A percentile compares a stretch with the other conserved stretches of the same genome.
Conservation (phyloP, 2,888 invertebrate genomes). For the Tenthredo livida region DNA sequence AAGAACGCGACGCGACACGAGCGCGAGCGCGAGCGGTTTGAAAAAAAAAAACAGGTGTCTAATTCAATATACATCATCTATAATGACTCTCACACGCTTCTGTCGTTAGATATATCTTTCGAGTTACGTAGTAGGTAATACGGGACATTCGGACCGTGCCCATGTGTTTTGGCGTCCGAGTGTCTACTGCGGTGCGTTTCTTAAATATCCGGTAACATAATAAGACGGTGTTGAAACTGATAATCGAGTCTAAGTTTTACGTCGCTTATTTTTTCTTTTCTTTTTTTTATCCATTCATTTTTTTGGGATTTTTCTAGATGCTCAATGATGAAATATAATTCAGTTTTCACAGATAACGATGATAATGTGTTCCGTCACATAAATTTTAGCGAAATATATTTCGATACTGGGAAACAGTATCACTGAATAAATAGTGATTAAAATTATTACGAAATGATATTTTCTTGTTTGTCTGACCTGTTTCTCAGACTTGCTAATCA, state of each 20-base stretch:
- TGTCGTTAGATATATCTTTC: conserved; percentile 57
- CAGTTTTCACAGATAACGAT: no score
- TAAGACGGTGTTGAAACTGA: background rate
- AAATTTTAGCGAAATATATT: no score
- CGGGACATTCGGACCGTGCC: conserved; percentile 32
- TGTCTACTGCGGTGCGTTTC: conserved; percentile 54
- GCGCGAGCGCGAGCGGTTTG: conserved; percentile 45
- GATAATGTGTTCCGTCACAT: no score
- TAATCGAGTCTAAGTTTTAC: background rate
- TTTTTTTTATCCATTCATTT: background rate
- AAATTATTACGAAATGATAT: background rate
- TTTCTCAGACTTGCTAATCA: conserved; percentile 2
- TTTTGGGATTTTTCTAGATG: background rate
- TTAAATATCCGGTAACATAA: background rate
- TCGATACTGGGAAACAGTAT: no score
- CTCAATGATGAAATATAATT: no score
- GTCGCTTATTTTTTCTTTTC: background rate
- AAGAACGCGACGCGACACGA: conserved; percentile 22
- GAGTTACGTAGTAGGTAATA: background rate
- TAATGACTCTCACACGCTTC: conserved; percentile 55
- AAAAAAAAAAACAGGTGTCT: conserved; percentile 60
- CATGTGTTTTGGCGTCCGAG: conserved; percentile 59
- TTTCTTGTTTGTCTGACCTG: background rate
- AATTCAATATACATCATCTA: conserved; percentile 51
- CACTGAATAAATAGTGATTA: no score